Base-by-base conservation (phyloP, 2,797 vertebrate species). In the Onychomys arenicola region DNA sequence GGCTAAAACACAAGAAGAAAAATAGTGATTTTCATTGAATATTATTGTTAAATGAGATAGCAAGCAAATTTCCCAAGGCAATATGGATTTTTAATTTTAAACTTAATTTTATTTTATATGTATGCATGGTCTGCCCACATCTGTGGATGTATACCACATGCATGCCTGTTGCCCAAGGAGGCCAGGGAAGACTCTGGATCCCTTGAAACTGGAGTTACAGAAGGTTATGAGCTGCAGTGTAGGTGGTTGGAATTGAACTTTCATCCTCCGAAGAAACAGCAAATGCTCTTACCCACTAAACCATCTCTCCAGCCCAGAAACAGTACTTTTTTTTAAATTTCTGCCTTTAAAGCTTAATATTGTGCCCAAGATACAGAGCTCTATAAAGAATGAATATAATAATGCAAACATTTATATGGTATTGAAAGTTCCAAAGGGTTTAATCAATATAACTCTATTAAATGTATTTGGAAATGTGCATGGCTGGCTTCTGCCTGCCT, bases 11-110 rank as follows among this genome's bases (percentile, higher is more conserved):
- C 87, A 82, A 90, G 21, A 14, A 81, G 34, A 69, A 83, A 92
- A 96, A 3, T 2, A 63, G 37, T 86, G 17, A 90, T 90, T 95
- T 93, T 78, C 34, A 78, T 29, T 55, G 46, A 93, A 96, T 85
- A 34, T 14, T 91, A 63, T 46, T 25, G 81, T 89, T 94, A 95
- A 92, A 71, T 86, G 55, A 93, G 93, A 89, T 77, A 46, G 65
- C 32, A 95, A 95, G 17, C 59, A 61, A 85, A 77, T 34, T 63
- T 52, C 19, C 13, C 52, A 19, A 94, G 43, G 78, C 37, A 43
- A 63, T 32, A 43, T 83, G 37, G 37, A 37, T 63, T 63, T 43
- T 83, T 32, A 83, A 43, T 21, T 83, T 63, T 63, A 83, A 32
- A 40, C 59, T 83, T 29, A 61, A 10, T 13, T 59, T 61, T 83